These are phyloP conservation scores for Ephialtes manifestator DNA, from an alignment of 2,888 invertebrate genomes.

Conservation along the genomic window DNA sequence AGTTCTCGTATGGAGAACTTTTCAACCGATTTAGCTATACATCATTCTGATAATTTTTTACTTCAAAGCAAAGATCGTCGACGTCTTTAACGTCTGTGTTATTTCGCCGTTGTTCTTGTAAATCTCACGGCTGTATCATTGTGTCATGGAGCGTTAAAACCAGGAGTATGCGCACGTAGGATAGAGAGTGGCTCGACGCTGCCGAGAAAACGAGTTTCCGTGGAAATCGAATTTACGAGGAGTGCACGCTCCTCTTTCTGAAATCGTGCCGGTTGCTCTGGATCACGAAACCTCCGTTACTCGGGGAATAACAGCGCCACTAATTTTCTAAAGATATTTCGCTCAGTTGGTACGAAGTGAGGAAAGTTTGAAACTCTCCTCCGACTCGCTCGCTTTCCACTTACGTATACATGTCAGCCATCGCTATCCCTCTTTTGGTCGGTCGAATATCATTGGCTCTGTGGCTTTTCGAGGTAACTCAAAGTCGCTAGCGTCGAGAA, in stretches of 20 bases:
- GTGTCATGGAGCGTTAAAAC: conserved; percentile 42
- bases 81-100: conserved; percentile 5
- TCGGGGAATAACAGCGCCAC: conserved; percentile 59
- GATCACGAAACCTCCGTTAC: conserved; percentile 44
- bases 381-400: background rate
- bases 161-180: conserved; percentile 20
- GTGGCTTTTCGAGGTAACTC: conserved; percentile 55
- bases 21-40: conserved; percentile 14
- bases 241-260: conserved; percentile 32
- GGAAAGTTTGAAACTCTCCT: conserved; percentile 45
- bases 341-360: conserved; percentile 27
- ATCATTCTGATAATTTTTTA: background rate
- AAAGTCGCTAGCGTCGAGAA: conserved; percentile 13
- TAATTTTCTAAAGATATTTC: conserved; percentile 70
- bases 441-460: conserved; percentile 50
- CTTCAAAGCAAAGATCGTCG: background rate
- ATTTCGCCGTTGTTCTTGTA: background rate
- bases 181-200: conserved; percentile 34
- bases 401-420: conserved; percentile 18
- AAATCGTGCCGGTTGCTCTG: conserved; percentile 52
- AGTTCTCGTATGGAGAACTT: background rate
- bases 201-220: conserved; percentile 64
- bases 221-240: conserved; percentile 69
- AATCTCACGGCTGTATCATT: conserved; percentile 24
- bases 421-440: background rate